Base-by-base conservation (phyloP, 2,797 vertebrate genomes). In the Sebastes hubbsi region DNA sequence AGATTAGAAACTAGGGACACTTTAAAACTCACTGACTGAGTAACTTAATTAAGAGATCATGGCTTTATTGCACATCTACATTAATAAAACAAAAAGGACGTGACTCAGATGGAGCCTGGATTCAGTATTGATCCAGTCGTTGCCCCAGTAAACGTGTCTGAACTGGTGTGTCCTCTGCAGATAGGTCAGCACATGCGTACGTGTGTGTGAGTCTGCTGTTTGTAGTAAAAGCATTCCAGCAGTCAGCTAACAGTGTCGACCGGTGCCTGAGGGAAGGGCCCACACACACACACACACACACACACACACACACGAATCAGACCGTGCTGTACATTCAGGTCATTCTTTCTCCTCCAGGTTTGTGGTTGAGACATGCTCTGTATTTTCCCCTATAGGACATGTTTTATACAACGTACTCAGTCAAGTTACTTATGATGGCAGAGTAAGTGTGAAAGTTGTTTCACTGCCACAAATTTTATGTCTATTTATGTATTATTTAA, bases 171-270 rank as follows among this genome's bases (percentile, higher is more conserved):
- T 82, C 83, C 38, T 25, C 69, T 66, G 49, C 64, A 63, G 78
- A 83, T 82, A 52, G 88, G 88, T 90, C 84, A 89, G 74, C 76
- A 71, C 70, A 67, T 62, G 66, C 72, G 59, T 60, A 58, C 4
- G 38, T 75, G 32, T 75, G 32, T 30, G 58, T 82, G 89, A 30
- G 85, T 66, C 49, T 85, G 87, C 68, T 72, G 75, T 90, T 83
- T 84, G 87, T 87, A 80, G 90, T 88, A 80, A 89, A 91, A 83
- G 84, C 87, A 92, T 93, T 92, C 91, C 93, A 83, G 66, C 80
- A 83, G 87, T 91, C 86, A 82, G 77, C 81, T 83, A 82, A 84
- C 88, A 71, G 81, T 66, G 79, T 73, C 77, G 78, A 62, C 55
- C 68, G 11, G 7, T 54, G 88, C 89, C 89, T 63, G 72, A 90